phyloP scores from a whole-genome alignment of 2,888 invertebrate species.

The Plebejus melissa region DNA sequence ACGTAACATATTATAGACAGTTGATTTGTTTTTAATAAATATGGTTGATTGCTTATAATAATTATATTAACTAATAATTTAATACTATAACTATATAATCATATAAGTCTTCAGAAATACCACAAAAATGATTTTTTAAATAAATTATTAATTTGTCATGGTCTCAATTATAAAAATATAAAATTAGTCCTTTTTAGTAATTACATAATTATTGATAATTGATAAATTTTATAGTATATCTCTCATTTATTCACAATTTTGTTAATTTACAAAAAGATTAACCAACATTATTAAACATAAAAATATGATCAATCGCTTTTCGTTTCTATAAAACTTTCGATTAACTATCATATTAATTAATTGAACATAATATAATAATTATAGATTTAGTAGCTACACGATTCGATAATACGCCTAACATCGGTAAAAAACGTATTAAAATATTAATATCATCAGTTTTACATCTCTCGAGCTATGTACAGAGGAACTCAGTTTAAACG shows the following conservation, averaged over 20 bases:
- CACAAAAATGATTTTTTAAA: slow-evolving; percentile 43
- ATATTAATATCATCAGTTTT: slow-evolving; percentile 71
- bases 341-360: slow-evolving; percentile 5
- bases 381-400: slow-evolving; percentile 50
- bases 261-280: slow-evolving; percentile 14
- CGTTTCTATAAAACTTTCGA: not conserved
- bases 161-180: slow-evolving; percentile 35
- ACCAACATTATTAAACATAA: slow-evolving; percentile 3
- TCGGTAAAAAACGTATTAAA: slow-evolving; percentile 62
- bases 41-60: slow-evolving; percentile 52
- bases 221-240: slow-evolving; percentile 2
- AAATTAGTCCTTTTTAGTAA: slow-evolving; percentile 28
- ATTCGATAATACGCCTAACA: slow-evolving; percentile 53
- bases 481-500: slow-evolving; percentile 41
- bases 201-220: slow-evolving; percentile 12
- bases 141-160: slow-evolving; percentile 51
- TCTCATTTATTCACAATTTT: slow-evolving; percentile 19
- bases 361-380: slow-evolving; percentile 1
- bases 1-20: slow-evolving; percentile 61
- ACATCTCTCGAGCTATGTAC: slow-evolving; percentile 60
- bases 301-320: slow-evolving; percentile 6
- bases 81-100: slow-evolving; percentile 55
- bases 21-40: slow-evolving; percentile 57
- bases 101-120: slow-evolving; percentile 65
- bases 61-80: slow-evolving; percentile 64